A percentile compares a stretch with the other conserved stretches of the same genome.
Evolutionary conservation across 2,888 invertebrate genomes (phyloP).

Genomic region (Euproctis similis): DNA sequence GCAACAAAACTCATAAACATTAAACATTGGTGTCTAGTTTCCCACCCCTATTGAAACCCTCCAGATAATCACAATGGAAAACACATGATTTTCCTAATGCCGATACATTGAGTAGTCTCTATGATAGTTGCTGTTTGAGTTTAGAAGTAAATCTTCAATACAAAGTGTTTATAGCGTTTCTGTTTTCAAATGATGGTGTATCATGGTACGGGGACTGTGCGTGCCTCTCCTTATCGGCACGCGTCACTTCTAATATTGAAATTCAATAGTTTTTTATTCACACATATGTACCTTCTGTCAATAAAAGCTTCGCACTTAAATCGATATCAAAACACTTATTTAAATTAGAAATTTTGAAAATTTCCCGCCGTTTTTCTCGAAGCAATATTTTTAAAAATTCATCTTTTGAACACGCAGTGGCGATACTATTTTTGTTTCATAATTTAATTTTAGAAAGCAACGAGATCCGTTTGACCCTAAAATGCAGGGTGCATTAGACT

Average conservation of each 20-base stretch:
- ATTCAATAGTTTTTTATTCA: constrained; percentile 23
- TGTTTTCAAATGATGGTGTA: background rate
- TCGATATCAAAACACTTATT: constrained; percentile 1
- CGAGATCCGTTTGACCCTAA: too few relatives aligned
- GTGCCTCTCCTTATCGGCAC: constrained; percentile 30
- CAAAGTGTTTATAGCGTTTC: constrained; percentile 3
- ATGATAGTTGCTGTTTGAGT: background rate
- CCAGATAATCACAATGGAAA: constrained; percentile 4
- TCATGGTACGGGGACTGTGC: constrained; percentile 16
- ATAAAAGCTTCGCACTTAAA: constrained; percentile 2
- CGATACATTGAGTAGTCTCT: constrained; percentile 11
- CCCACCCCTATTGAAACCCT: constrained; percentile 11
- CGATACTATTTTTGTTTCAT: too few relatives aligned
- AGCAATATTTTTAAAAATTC: too few relatives aligned
- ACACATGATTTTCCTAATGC: constrained; percentile 7
- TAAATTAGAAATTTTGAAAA: too few relatives aligned
- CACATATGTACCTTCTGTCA: constrained; percentile 16
- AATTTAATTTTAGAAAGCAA: too few relatives aligned
- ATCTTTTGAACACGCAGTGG: too few relatives aligned
- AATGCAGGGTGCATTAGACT: too few relatives aligned
- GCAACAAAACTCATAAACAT: constrained; percentile 34
- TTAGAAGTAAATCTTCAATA: constrained; percentile 3
- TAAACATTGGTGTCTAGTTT: constrained; percentile 28
- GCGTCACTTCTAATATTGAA: constrained; percentile 21
- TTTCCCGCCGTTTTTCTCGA: too few relatives aligned